Conservation (phyloP, 2,888 invertebrate genomes). For the Ormyrus labotus region DNA sequence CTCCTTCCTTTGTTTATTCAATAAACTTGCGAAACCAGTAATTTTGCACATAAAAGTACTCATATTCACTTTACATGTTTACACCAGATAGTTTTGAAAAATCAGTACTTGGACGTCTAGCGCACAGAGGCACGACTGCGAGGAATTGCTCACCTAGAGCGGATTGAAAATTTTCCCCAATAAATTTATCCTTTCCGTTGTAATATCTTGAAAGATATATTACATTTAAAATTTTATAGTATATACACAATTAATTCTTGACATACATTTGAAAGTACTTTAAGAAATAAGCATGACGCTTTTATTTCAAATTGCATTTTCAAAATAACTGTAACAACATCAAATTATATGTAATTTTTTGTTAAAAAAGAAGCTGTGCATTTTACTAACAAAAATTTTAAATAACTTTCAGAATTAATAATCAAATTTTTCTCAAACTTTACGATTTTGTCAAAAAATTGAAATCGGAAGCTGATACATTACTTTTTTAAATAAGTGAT, state of each 20-base stretch:
- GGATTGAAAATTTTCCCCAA: slow-evolving; percentile 16
- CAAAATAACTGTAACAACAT: slow-evolving; percentile 10
- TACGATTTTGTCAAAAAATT: not conserved
- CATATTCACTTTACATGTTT: slow-evolving; percentile 15
- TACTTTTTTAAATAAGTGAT: slow-evolving; percentile 10
- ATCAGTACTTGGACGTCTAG: slow-evolving; percentile 67
- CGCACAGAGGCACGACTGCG: slow-evolving; percentile 61
- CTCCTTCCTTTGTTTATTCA: slow-evolving; percentile 38
- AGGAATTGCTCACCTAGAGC: slow-evolving; percentile 44
- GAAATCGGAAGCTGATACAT: not conserved
- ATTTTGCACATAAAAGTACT: slow-evolving; percentile 25
- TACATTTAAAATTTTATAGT: not conserved
- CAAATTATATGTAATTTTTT: slow-evolving; percentile 8
- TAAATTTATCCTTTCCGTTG: not conserved
- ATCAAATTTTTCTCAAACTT: slow-evolving; percentile 2
- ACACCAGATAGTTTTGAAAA: slow-evolving; percentile 40
- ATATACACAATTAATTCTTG: slow-evolving; percentile 10
- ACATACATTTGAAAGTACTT: slow-evolving; percentile 17
- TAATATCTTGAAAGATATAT: not conserved
- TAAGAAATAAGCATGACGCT: slow-evolving; percentile 5
- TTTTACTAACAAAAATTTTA: not conserved
- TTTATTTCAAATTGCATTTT: not conserved
- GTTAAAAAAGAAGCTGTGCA: not conserved
- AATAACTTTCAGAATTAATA: not conserved
- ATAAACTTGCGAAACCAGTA: slow-evolving; percentile 26